Conservation (phyloP, 2,797 vertebrate genomes). For the Protonibea diacanthus region DNA sequence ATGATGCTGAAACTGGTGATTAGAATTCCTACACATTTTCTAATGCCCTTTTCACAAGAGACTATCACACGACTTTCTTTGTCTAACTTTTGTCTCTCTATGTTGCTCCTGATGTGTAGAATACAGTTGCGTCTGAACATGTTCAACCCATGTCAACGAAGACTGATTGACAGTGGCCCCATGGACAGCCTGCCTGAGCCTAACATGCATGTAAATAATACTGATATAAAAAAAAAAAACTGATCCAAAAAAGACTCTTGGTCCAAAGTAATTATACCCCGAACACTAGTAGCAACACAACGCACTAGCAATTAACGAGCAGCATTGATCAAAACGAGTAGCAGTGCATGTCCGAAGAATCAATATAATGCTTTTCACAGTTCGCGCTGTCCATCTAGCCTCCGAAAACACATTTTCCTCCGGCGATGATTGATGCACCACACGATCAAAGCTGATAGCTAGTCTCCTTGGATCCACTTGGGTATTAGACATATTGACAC, state of each 20-base stretch:
- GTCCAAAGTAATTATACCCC: not conserved
- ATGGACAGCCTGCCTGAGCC: not conserved
- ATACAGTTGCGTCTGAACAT: not conserved
- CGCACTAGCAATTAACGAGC: not conserved
- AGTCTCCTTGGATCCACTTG: slow-evolving; percentile 9
- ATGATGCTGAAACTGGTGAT: slow-evolving; percentile 17
- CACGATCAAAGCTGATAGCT: slow-evolving; percentile 1
- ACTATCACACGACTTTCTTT: not conserved
- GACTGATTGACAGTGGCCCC: too few relatives aligned
- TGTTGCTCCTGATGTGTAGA: not conserved
- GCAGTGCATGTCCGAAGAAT: not conserved
- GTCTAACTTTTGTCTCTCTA: not conserved
- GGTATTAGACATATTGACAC: slow-evolving; percentile 17
- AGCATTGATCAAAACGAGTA: not conserved
- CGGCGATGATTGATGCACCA: slow-evolving; percentile 21
- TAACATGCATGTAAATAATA: not conserved
- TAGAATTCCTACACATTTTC: slow-evolving; percentile 6
- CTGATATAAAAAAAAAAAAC: not conserved
- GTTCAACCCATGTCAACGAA: not conserved
- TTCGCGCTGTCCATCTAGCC: not conserved
- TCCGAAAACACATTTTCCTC: slow-evolving; percentile 22
- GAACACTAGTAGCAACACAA: not conserved
- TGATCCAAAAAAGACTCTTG: not conserved
- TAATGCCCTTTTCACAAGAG: not conserved
- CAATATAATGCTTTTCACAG: not conserved